A percentile compares a stretch with the other conserved stretches of the same genome.
Evolutionary conservation across 2,888 invertebrate genomes (phyloP).

Genomic region (Lutraria lutraria): DNA sequence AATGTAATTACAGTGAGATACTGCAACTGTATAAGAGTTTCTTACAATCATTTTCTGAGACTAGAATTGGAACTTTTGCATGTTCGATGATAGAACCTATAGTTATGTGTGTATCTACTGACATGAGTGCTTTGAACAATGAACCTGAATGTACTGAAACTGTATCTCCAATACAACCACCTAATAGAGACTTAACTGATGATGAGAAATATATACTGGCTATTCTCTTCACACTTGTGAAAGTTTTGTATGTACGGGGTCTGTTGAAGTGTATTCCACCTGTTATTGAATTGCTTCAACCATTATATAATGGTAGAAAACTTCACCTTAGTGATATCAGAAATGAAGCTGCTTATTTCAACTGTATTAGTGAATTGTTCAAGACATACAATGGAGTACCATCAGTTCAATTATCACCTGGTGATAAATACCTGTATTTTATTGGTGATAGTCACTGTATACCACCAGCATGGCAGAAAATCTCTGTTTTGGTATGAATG

Average conservation of each 20-base stretch:
- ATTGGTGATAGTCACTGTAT: slow-evolving; percentile 75
- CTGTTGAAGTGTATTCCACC: slow-evolving; percentile 51
- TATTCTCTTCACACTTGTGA: slow-evolving; percentile 71
- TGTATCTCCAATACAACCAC: neutral
- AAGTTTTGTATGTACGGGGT: slow-evolving; percentile 70
- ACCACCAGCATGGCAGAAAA: slow-evolving; percentile 69
- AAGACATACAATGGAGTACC: slow-evolving; percentile 30
- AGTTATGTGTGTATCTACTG: slow-evolving; percentile 1
- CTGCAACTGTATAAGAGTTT: slow-evolving; percentile 50
- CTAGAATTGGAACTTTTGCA: slow-evolving; percentile 54
- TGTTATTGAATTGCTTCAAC: slow-evolving; percentile 53
- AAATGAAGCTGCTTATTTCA: slow-evolving; percentile 75
- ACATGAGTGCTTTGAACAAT: neutral
- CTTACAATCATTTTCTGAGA: slow-evolving; percentile 47
- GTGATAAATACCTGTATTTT: slow-evolving; percentile 62
- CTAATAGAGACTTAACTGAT: slow-evolving; percentile 50
- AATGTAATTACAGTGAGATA: slow-evolving; percentile 59
- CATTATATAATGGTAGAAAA: slow-evolving; percentile 60
- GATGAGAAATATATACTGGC: slow-evolving; percentile 68
- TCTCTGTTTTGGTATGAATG: slow-evolving; percentile 41
- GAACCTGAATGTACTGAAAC: neutral
- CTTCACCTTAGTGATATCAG: slow-evolving; percentile 70
- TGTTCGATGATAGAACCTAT: slow-evolving; percentile 38
- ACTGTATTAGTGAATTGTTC: slow-evolving; percentile 68
- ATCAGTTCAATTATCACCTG: neutral